Base-by-base conservation (phyloP, 2,888 invertebrate species). In the Nowickia ferox region DNA sequence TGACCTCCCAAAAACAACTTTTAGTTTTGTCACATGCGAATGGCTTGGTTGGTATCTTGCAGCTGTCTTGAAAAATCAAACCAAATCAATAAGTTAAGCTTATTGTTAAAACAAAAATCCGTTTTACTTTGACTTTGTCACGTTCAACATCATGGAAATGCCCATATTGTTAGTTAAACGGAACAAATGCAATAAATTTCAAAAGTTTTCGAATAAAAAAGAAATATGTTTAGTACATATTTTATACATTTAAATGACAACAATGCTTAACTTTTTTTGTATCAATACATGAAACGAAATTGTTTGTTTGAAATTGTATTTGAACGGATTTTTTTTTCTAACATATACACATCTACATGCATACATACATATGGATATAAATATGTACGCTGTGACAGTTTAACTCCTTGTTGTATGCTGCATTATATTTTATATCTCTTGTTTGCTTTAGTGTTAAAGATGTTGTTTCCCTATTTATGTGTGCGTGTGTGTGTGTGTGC, bases 381-480 rank as follows among this genome's bases (percentile, higher is more conserved):
- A n/a, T 8, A 53, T 10, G 74, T 53, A 22, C 57, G 66, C 38
- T 72, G 77, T 83, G 77, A 77, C 83, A 83, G 57, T 77, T 83
- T 65, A 83, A 83, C 83, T 83, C 72, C 72, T 51, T 51, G 51
- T 61, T 59, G 63, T 66, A 59, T 83, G 77, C 51, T 71, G 48
- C 59, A 83, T 72, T 71, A 71, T 83, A 72, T 77, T 72, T 46
- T 53, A 63, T 71, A 75, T 71, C 48, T 68, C 74, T 61, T 74
- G 80, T 68, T 66, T 57, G 80, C 74, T 61, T 81, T 81, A 74
- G 66, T 66, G 65, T 57, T 76, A 69, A 75, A 83, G 75, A 57
- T 82, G 65, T 71, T 53, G 65, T 40, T 69, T 61, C 38, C 9
- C 48, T 59, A 6, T 59, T 22, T 13, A n/a, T 42, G 4, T 48